Base-by-base conservation (phyloP, 2,797 vertebrate species). In the Propithecus perrieri region DNA sequence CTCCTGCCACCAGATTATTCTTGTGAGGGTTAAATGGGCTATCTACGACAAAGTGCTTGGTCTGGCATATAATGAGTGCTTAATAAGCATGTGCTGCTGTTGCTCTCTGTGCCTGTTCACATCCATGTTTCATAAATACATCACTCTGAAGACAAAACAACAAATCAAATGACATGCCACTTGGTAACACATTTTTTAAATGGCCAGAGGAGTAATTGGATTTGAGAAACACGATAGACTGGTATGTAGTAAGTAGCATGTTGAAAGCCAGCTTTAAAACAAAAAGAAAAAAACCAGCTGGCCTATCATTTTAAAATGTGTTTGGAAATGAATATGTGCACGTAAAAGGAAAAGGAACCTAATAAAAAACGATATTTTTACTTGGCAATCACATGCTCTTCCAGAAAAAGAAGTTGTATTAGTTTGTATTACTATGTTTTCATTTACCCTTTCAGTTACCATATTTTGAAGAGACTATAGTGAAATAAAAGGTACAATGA, bases 1-100 rank as follows among this genome's bases (percentile, higher is more conserved):
- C 75, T 13, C 4, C 0, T 0, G 20, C 53, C 0, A 0, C 1
- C 63, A 65, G 63, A n/a, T 65, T n/a, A n/a, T 65, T 65, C 33
- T 18, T 65, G 28, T 91, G 74, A 89, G 9, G 26, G 22, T 43
- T 71, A 89, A 91, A 35, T 22, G 14, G 50, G 28, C 28, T 35
- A 43, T 28, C 4, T 43, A 10, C 22, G 17, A 85, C 53, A 63
- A 78, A 72, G 59, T 50, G 6, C 18, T 41, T 69, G 17, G 28
- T 14, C 46, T 67, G 30, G 7, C 26, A 67, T 35, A 63, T 33
- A 26, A 41, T 46, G 3, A 46, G 61, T n/a, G 14, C 41, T 63
- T 43, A 92, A 13, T 41, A 46, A 81, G 14, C 35, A 87, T 24
- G 8, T 81, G 33, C 53, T 22, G 5, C 10, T 80, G 20, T 12